Conservation (phyloP, 35 echinoderm and acorn worm species). For the Chiridota heheva region DNA sequence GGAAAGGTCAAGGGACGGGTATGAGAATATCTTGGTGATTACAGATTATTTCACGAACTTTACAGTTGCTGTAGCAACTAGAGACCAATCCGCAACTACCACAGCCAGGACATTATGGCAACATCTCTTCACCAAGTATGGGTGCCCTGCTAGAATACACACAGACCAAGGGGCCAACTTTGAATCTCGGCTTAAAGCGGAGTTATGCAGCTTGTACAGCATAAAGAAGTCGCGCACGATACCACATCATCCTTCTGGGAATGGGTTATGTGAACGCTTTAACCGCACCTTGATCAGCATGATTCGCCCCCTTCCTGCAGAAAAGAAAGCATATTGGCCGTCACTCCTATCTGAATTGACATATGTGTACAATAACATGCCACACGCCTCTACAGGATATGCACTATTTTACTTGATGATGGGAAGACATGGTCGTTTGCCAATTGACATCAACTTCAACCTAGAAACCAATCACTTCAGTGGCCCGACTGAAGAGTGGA, state of each 20-base stretch:
- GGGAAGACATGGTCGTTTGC: conserved; percentile 15
- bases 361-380: conserved; percentile 23
- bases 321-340: conserved; percentile 21
- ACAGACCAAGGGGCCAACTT: conserved; percentile 62
- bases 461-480: no score
- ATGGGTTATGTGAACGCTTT: conserved; percentile 24
- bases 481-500: no score
- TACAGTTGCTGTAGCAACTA: conserved; percentile 62
- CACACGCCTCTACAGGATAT: conserved; percentile 25
- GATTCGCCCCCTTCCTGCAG: not conserved
- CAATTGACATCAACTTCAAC: not conserved
- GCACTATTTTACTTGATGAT: conserved; percentile 50
- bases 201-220: conserved; percentile 31
- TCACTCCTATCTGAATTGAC: not conserved
- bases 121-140: conserved; percentile 41
- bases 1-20: conserved; percentile 51
- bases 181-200: conserved; percentile 33
- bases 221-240: not conserved
- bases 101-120: conserved; percentile 51
- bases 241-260: conserved; percentile 18
- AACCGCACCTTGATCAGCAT: conserved; percentile 49
- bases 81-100: conserved; percentile 63
- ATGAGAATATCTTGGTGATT: conserved; percentile 70
- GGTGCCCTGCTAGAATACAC: conserved; percentile 35
- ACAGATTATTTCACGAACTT: conserved; percentile 77